Evolutionary conservation across 2,888 invertebrate species (phyloP), one percentile per base, ranked within the genome.

Genomic region (Drosophila antonietae): DNA sequence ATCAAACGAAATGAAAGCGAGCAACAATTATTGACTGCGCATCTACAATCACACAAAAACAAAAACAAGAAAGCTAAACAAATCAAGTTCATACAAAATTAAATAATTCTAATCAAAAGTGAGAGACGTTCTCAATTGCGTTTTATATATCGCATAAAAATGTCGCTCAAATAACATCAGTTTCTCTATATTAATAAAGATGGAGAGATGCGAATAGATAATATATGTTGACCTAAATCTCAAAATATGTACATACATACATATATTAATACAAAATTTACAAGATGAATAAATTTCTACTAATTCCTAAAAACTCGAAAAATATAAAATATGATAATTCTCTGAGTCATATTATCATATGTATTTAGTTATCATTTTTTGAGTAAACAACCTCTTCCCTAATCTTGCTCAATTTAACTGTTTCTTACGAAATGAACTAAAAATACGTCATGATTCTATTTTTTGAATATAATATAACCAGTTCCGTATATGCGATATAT

Each of bases 1-100:
- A 63, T 63, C 39, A 66, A 75, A 35, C 46, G 41, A 65, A 76
- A 71, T 58, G 20, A 51, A 59, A 65, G 61, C 57, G 46, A 76
- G 31, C 43, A 69, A 52, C 39, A 52, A 46, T 52, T 52, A 68
- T 68, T 57, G 68, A 68, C 37, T 68, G 49, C 56, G 68, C 68
- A 57, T 52, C 49, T 18, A 12, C 41, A 31, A 41, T 37, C 10
- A 49, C 46, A 28, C 28, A n/a, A 31, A 5, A 49, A 49, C 10
- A 49, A 31, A n/a, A 28, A 15, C 8, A 15, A 47, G 3, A 68
- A 52, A 44, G 39, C 39, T 55, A 53, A 70, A 39, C 44, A 61
- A 64, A 59, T 46, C 49, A 67, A 68, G 41, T 35, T 51, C 43
- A 37, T 55, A 43, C 37, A 43, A 43, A 20, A 31, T 35, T 14